phyloP scores from a whole-genome alignment of 1,140 invertebrate genomes.

The Dendroctonus valens region DNA sequence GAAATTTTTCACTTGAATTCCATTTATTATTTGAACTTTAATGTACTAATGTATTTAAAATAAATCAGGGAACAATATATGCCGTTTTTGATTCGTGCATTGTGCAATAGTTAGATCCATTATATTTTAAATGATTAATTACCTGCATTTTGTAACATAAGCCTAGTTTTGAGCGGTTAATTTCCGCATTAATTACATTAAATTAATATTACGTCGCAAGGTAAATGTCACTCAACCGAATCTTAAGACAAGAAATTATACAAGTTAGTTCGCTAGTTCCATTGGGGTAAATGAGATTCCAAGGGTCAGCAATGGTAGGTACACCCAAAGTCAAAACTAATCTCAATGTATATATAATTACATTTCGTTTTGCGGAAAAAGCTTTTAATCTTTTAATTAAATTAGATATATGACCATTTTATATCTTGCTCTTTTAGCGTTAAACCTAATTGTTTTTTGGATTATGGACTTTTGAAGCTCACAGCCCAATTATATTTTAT shows the following conservation, averaged over 20 bases:
- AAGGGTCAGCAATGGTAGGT: slow-evolving; percentile 5
- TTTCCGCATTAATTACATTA: too few relatives aligned
- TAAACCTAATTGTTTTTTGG: slow-evolving; percentile 8
- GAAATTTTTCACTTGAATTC: too few relatives aligned
- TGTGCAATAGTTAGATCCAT: too few relatives aligned
- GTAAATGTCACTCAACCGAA: too few relatives aligned
- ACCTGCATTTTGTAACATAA: too few relatives aligned
- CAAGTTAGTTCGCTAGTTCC: not conserved
- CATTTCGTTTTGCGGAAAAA: slow-evolving; percentile 1
- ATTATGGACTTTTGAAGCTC: slow-evolving; percentile 8
- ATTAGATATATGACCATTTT: slow-evolving; percentile 16
- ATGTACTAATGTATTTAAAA: too few relatives aligned
- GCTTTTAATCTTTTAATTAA: slow-evolving; percentile 20
- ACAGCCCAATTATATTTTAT: slow-evolving; percentile 13
- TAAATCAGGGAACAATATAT: too few relatives aligned
- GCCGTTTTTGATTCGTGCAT: too few relatives aligned
- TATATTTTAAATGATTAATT: too few relatives aligned
- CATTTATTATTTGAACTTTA: too few relatives aligned
- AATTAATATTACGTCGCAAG: too few relatives aligned
- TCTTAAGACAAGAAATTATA: not conserved
- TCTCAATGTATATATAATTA: slow-evolving; percentile 11
- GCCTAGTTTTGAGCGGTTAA: too few relatives aligned
- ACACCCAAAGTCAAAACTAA: slow-evolving; percentile 9
- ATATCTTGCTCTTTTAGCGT: slow-evolving; percentile 9
- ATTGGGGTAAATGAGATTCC: slow-evolving; percentile 5